These are phyloP conservation scores for Procavia capensis DNA, from an alignment of 2,113 vertebrate species.

Conservation along the genomic window DNA sequence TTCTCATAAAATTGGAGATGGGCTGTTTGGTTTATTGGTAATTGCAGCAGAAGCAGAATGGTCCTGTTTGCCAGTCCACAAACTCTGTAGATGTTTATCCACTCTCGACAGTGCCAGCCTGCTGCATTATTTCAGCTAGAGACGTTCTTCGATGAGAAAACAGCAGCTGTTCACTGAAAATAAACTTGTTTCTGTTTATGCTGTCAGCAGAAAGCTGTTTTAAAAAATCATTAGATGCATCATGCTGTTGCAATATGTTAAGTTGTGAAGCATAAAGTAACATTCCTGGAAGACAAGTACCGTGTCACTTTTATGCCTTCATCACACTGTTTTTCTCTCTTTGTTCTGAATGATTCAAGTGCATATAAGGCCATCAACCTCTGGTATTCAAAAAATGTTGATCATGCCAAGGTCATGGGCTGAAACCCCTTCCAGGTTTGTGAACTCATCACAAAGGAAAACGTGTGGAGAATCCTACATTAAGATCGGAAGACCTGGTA, in stretches of 20 bases:
- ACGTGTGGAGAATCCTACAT: neutral
- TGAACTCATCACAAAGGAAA: slow-evolving; percentile 25
- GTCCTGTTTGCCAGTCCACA: slow-evolving; percentile 76
- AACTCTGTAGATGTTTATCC: slow-evolving; percentile 63
- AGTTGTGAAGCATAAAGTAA: slow-evolving; percentile 54
- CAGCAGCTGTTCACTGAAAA: slow-evolving; percentile 83
- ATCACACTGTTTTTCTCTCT: neutral
- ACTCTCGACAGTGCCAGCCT: slow-evolving; percentile 3
- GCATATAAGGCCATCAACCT: neutral
- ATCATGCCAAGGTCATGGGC: neutral
- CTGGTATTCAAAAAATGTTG: neutral
- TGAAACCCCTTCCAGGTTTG: neutral
- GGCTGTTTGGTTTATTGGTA: slow-evolving; percentile 80
- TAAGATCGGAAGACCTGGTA: neutral
- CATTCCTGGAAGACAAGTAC: neutral
- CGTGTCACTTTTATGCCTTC: neutral
- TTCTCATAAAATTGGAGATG: slow-evolving; percentile 78
- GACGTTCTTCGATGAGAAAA: slow-evolving; percentile 67
- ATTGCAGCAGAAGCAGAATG: slow-evolving; percentile 68
- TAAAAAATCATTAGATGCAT: slow-evolving; percentile 71
- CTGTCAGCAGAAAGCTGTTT: slow-evolving; percentile 79
- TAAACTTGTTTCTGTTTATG: slow-evolving; percentile 73
- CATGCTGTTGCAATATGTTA: slow-evolving; percentile 73
- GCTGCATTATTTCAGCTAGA: slow-evolving; percentile 68
- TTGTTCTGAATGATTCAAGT: slow-evolving; percentile 28